These are phyloP conservation scores for Macrobrachium rosenbergii DNA, from an alignment of 1,140 invertebrate genomes.

Conservation along the genomic window DNA sequence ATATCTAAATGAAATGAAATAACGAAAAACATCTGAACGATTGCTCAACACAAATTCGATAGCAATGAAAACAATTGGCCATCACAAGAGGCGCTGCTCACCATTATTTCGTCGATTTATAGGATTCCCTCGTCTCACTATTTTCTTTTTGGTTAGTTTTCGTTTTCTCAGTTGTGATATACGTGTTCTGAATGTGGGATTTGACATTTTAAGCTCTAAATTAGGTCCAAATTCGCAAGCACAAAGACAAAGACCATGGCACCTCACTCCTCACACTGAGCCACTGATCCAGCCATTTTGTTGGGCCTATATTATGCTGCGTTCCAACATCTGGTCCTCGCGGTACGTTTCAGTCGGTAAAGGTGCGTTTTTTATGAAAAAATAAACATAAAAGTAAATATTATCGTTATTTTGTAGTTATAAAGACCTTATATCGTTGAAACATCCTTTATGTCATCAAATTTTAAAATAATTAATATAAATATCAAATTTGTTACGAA, in stretches of 20 bases:
- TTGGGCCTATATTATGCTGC: slow-evolving; percentile 28
- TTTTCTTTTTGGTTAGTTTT: slow-evolving; percentile 57
- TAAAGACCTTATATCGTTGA: no score
- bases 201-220: slow-evolving; percentile 37
- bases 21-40: not conserved
- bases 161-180: slow-evolving; percentile 52
- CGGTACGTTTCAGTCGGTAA: no score
- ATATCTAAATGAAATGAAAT: not conserved
- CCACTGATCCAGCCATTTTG: slow-evolving; percentile 62
- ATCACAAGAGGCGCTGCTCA: slow-evolving; percentile 35
- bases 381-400: no score
- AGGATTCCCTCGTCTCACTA: slow-evolving; percentile 50
- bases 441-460: no score
- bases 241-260: slow-evolving; percentile 54
- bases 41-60: slow-evolving; percentile 46
- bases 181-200: slow-evolving; percentile 50
- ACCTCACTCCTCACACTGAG: slow-evolving; percentile 47
- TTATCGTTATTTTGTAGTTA: no score
- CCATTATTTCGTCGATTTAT: slow-evolving; percentile 59
- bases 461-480: no score
- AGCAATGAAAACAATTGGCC: slow-evolving; percentile 57
- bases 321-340: no score
- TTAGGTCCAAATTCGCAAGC: slow-evolving; percentile 43
- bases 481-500: no score
- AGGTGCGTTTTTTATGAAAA: no score